A percentile compares a stretch with the other conserved stretches of the same genome.
These are phyloP conservation scores for Odontomachus brunneus DNA, from an alignment of 1,140 invertebrate genomes.

Conservation along the genomic window DNA sequence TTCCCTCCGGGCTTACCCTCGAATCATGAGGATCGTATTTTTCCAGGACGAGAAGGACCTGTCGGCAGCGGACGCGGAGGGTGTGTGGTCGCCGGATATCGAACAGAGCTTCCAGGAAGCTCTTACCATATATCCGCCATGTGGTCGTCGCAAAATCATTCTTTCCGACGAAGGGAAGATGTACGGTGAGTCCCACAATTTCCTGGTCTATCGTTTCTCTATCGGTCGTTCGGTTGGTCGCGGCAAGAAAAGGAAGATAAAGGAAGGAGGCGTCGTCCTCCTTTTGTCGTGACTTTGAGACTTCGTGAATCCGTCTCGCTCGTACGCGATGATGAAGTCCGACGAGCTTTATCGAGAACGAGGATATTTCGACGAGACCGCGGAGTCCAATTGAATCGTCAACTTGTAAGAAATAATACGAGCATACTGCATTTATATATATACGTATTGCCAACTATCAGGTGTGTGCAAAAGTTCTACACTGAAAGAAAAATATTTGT, in stretches of 20 bases:
- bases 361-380: not conserved
- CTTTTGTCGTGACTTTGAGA: not conserved
- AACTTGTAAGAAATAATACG: not conserved
- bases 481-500: not conserved
- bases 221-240: not conserved
- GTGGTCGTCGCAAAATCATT: slow-evolving; percentile 99
- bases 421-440: too few relatives aligned
- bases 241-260: too few relatives aligned
- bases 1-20: not conserved
- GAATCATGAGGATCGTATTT: slow-evolving; percentile 59
- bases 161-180: slow-evolving; percentile 99
- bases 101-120: slow-evolving; percentile 99
- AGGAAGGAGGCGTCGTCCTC: not conserved
- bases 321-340: not conserved
- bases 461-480: too few relatives aligned
- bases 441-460: too few relatives aligned
- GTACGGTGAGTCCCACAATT: slow-evolving; percentile 96
- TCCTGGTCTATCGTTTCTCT: slow-evolving; percentile 70
- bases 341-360: not conserved
- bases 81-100: slow-evolving; percentile 99
- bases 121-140: slow-evolving; percentile 99
- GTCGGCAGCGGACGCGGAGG: slow-evolving; percentile 98
- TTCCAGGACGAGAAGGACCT: slow-evolving; percentile 94
- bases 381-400: not conserved
- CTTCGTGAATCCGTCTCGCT: not conserved